These are phyloP conservation scores for Setophaga petechia DNA, from an alignment of 2,113 vertebrate genomes.

Conservation along the genomic window DNA sequence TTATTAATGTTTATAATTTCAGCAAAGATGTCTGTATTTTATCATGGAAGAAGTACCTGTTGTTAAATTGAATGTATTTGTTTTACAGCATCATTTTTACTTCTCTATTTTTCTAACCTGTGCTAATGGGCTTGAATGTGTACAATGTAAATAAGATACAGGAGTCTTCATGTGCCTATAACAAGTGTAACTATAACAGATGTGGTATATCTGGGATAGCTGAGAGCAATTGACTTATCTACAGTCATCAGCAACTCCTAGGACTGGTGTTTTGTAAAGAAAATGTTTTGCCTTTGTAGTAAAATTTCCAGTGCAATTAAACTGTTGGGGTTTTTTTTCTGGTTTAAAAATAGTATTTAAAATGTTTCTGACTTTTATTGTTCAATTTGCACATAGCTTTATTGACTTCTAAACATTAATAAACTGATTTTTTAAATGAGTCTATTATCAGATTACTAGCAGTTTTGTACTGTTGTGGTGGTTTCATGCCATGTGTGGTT, in stretches of 20 bases:
- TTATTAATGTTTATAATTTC: slow-evolving; percentile 56
- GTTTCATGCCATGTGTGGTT: neutral
- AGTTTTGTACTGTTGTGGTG: neutral
- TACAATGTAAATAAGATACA: slow-evolving; percentile 60
- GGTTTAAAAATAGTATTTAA: slow-evolving; percentile 81
- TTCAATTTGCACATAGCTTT: slow-evolving; percentile 85
- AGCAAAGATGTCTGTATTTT: slow-evolving; percentile 47
- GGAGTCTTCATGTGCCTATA: slow-evolving; percentile 44
- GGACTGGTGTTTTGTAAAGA: slow-evolving; percentile 64
- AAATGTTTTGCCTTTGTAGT: slow-evolving; percentile 69
- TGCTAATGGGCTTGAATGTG: slow-evolving; percentile 75
- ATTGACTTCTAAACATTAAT: slow-evolving; percentile 85
- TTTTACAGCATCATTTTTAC: slow-evolving; percentile 59
- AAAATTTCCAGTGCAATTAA: slow-evolving; percentile 83
- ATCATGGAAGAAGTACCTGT: slow-evolving; percentile 53
- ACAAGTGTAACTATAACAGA: slow-evolving; percentile 52
- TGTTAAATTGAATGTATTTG: slow-evolving; percentile 78
- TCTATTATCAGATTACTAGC: neutral
- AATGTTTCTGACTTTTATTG: slow-evolving; percentile 77
- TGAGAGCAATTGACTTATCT: slow-evolving; percentile 48
- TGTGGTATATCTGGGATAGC: slow-evolving; percentile 52
- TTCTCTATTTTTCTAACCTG: slow-evolving; percentile 72
- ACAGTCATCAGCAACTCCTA: slow-evolving; percentile 56
- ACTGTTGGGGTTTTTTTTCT: slow-evolving; percentile 43
- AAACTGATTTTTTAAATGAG: slow-evolving; percentile 80